Evolutionary conservation across 2,113 vertebrate species (phyloP), one percentile per base, ranked within the genome.

Genomic region (Macquaria ambigua): DNA sequence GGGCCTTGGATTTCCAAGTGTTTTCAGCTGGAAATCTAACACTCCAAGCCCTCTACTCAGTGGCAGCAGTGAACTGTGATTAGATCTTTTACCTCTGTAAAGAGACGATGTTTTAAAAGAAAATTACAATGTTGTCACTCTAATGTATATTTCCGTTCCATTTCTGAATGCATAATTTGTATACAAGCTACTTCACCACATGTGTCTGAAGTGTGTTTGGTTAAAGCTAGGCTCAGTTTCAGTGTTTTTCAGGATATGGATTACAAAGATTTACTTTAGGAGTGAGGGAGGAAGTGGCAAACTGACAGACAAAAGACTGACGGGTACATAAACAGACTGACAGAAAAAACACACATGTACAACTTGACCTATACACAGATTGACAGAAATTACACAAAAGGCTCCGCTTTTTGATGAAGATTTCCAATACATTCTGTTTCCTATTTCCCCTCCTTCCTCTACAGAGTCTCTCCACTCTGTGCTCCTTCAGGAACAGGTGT

Each of bases 401-500:
- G 10, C 56, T 9, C 4, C 23, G 2, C 8, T 37, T 41, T 79
- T 55, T 34, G 8, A 56, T 66, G 62, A 72, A 55, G 67, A 58
- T 18, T 28, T 55, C 75, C 11, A 21, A 69, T 63, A 41, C 53
- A 46, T 53, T 23, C 28, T 25, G 58, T 75, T 88, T 75, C 41
- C 68, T 55, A 16, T 71, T 20, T 63, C 31, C 76, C 34, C 37
- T 37, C 41, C 34, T 83, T 53, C 62, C 61, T 67, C 37, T 25
- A 16, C 15, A 23, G 63, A 8, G 16, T 39, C 25, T 58, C 9
- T 70, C 31, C 55, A 23, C 68, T 62, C n/a, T 34, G 48, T 7
- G 70, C 85, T 91, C 63, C 59, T 77, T 79, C 21, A 79, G 68
- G 81, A 94, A 93, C 90, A 93, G 91, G 90, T 92, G 90, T 87